These are phyloP conservation scores for Caiman crocodilus DNA, from an alignment of 2,797 vertebrate species.

Conservation along the genomic window DNA sequence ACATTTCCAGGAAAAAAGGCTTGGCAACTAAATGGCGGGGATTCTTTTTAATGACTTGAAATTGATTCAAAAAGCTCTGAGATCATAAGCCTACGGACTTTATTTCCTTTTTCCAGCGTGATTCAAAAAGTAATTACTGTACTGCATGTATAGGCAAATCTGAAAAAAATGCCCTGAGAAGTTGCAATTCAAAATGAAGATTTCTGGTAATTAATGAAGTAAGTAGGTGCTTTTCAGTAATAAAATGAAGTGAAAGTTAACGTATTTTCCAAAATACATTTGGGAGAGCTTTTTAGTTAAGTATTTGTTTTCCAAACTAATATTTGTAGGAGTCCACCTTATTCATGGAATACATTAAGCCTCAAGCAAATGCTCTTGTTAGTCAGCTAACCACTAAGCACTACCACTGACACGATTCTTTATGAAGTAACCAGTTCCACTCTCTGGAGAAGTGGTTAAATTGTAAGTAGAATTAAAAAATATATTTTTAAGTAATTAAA, in stretches of 20 bases:
- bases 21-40: constrained; percentile 44
- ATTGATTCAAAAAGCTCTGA: constrained; percentile 70
- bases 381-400: background rate
- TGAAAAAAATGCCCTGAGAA: constrained; percentile 56
- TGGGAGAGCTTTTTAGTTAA: background rate
- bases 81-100: constrained; percentile 70
- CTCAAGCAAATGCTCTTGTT: background rate
- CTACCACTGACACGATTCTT: background rate
- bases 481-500: background rate
- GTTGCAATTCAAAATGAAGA: constrained; percentile 49
- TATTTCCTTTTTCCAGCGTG: constrained; percentile 63
- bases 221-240: constrained; percentile 27
- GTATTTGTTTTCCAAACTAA: background rate
- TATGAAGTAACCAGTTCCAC: background rate
- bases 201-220: constrained; percentile 50
- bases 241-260: constrained; percentile 32
- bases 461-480: background rate
- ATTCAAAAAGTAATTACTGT: constrained; percentile 68
- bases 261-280: background rate
- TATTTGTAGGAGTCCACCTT: background rate
- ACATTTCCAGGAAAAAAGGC: constrained; percentile 20
- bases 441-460: background rate
- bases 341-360: background rate
- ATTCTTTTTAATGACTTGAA: constrained; percentile 67
- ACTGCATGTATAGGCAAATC: constrained; percentile 56